Percentiles rank a stretch among this genome's conserved stretches.
Conservation (phyloP, 2,797 vertebrate genomes). For the Tolypeutes matacus region DNA sequence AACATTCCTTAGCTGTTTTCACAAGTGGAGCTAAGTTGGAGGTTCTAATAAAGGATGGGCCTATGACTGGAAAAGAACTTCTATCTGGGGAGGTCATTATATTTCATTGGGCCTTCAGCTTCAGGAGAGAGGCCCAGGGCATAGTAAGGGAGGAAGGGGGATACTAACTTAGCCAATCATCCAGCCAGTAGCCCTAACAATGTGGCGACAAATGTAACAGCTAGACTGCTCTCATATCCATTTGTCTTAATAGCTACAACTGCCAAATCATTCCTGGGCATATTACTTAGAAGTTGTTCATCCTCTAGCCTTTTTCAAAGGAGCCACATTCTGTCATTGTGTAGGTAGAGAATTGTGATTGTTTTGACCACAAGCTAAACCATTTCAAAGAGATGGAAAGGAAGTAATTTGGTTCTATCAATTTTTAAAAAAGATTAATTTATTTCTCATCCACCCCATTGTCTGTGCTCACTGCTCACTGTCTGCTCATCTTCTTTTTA, state of each 20-base stretch:
- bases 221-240: neutral
- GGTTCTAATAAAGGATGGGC: neutral
- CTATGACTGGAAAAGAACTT: neutral
- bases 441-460: too few species aligned
- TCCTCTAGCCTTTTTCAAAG: neutral
- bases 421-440: too few species aligned
- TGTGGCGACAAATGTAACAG: neutral
- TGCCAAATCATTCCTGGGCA: neutral
- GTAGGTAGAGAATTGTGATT: neutral
- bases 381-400: constrained; percentile 15
- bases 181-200: neutral
- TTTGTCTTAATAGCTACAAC: neutral
- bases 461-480: too few species aligned
- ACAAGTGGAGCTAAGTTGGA: neutral
- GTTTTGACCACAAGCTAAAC: neutral
- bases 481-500: too few species aligned
- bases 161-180: neutral
- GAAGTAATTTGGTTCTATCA: neutral
- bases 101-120: neutral
- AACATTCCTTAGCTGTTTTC: neutral
- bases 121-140: neutral
- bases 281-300: neutral
- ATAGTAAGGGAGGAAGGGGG: neutral
- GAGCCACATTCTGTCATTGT: neutral
- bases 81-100: neutral